Evolutionary conservation across 2,113 vertebrate species (phyloP), one percentile per base, ranked within the genome.

Genomic region (human (Homo sapiens)): DNA sequence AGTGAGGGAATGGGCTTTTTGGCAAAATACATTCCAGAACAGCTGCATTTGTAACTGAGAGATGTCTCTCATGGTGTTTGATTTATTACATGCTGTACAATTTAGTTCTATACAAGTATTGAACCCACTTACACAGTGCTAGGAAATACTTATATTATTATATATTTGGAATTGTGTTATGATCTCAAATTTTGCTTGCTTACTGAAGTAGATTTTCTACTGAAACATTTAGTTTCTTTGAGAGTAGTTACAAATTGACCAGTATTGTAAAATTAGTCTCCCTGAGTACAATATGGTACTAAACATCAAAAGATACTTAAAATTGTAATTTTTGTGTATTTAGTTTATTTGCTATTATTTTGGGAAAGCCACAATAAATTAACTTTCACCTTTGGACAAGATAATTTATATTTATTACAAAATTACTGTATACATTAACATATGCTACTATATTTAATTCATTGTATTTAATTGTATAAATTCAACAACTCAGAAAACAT

Each of bases 1-100:
- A 78, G 57, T 92, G 5, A 91, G 4, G 8, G 2, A 94, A 64
- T 84, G n/a, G 32, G 4, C 20, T 80, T 82, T 92, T 82, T n/a
- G 88, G 61, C 80, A 92, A 94, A 93, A 68, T 66, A 3, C 38
- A 94, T 75, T 88, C 43, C 89, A 20, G 35, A 96, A 50, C 23
- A 91, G 48, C 68, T 90, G 9, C 13, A 80, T 76, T 94, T 90
- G 22, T 76, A 93, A 45, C 40, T 55, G 27, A 86, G 35, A 89
- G 23, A 25, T 13, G 1, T 40, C 8, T 93, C 5, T 70, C 25
- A 50, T 32, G 72, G 14, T 43, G 1, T 45, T 8, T 50, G 25
- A 79, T 88, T 79, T 91, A 91, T 89, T 89, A 94, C 93, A 76
- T 87, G 23, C 45, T 78, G 1, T 35, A 0, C 27, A 72, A 9